Conservation (phyloP, 2,888 invertebrate species). For the Rotaria sp. region DNA sequence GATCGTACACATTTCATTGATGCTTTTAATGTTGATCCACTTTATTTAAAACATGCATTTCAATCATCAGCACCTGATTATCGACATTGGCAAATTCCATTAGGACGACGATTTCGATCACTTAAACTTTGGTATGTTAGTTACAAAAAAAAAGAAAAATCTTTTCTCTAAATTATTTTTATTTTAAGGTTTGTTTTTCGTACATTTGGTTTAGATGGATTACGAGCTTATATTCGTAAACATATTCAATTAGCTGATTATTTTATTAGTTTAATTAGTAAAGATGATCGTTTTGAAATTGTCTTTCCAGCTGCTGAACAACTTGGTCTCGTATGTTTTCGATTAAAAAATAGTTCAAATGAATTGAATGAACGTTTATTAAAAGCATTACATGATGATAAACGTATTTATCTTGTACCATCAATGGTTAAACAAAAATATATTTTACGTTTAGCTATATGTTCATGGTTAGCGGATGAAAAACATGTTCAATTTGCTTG, state of each 20-base stretch:
- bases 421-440: conserved; percentile 75
- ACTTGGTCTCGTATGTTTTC: conserved; percentile 84
- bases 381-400: conserved; percentile 75
- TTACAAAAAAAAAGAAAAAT: conserved; percentile 56
- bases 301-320: conserved; percentile 69
- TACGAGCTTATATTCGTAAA: conserved; percentile 69
- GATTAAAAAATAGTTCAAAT: conserved; percentile 72
- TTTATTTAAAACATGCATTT: conserved; percentile 51
- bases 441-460: conserved; percentile 80
- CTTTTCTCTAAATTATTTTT: not conserved
- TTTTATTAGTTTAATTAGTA: conserved; percentile 64
- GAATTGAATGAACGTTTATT: conserved; percentile 73
- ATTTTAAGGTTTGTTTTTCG: conserved; percentile 72
- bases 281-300: conserved; percentile 78
- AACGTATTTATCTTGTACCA: conserved; percentile 83
- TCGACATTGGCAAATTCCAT: conserved; percentile 41
- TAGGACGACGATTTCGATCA: conserved; percentile 76
- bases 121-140: conserved; percentile 89
- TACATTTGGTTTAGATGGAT: conserved; percentile 68
- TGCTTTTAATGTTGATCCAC: conserved; percentile 54
- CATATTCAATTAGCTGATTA: conserved; percentile 38
- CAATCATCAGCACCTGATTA: conserved; percentile 40
- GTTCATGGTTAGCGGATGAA: conserved; percentile 73
- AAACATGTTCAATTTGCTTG: conserved; percentile 77
- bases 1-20: conserved; percentile 49